Evolutionary conservation across 2,888 invertebrate genomes (phyloP).

Genomic region (Dasypogon diadema): DNA sequence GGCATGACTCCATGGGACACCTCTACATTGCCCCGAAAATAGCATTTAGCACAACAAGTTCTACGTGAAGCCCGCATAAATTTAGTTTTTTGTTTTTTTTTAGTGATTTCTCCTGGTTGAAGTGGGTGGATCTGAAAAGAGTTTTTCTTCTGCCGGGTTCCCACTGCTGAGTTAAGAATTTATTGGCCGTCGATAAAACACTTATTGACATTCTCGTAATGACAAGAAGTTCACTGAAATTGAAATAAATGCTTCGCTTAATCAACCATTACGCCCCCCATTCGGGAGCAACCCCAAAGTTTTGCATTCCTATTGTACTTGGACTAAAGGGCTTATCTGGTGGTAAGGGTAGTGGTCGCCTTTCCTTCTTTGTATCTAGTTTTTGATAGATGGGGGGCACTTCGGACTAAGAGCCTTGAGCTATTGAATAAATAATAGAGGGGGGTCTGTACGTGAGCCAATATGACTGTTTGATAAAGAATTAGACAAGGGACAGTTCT

Average conservation of each 20-base stretch:
- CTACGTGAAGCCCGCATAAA: not conserved
- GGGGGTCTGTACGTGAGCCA: slow-evolving; percentile 1
- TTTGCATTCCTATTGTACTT: not conserved
- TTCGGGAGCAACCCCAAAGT: not conserved
- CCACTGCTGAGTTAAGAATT: not conserved
- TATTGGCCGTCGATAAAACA: not conserved
- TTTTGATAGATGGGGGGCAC: not conserved
- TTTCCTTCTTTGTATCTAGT: not conserved
- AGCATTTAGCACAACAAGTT: not conserved
- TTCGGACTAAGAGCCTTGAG: not conserved
- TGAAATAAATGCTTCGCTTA: slow-evolving; percentile 4
- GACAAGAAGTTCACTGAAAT: not conserved
- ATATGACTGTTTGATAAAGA: not conserved
- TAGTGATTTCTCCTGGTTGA: not conserved
- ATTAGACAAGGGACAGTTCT: not conserved
- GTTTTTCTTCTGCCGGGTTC: not conserved
- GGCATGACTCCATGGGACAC: not conserved
- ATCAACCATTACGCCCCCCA: not conserved
- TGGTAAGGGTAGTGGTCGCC: no score
- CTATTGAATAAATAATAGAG: slow-evolving; percentile 5
- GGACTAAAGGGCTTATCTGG: not conserved
- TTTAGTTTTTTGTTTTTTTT: not conserved
- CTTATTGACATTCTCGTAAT: slow-evolving; percentile 15
- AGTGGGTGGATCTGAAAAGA: not conserved
- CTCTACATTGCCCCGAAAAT: not conserved